Percentiles rank a stretch among this genome's conserved stretches.
Evolutionary conservation across 1,140 invertebrate species (phyloP).

Genomic region (Sipha flava): DNA sequence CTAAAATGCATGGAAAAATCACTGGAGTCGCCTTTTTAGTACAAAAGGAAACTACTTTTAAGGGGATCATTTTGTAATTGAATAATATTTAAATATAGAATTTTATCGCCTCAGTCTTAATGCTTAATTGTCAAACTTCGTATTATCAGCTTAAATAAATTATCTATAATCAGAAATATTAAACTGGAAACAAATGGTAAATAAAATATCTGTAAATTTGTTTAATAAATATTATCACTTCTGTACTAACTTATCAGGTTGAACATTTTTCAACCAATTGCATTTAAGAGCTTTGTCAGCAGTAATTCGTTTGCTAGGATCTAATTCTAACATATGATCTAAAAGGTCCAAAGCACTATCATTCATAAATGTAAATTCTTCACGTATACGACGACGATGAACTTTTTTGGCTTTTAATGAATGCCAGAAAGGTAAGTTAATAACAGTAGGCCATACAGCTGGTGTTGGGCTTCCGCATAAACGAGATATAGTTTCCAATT

Average conservation of each 20-base stretch:
- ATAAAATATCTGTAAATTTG: too few species aligned
- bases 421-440: constrained; percentile 86
- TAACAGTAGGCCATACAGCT: constrained; percentile 96
- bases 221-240: too few species aligned
- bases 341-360: constrained; percentile 79
- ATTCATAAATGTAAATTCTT: constrained; percentile 91
- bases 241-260: constrained; percentile 83
- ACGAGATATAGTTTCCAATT: constrained; percentile 88
- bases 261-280: constrained; percentile 86
- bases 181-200: too few species aligned
- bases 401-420: constrained; percentile 86
- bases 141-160: too few species aligned
- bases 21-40: too few species aligned
- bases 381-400: constrained; percentile 76
- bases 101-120: too few species aligned
- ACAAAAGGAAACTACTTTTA: too few species aligned
- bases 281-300: constrained; percentile 90
- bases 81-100: too few species aligned
- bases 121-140: too few species aligned
- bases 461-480: constrained; percentile 93
- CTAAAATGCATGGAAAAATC: too few species aligned
- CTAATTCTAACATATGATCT: constrained; percentile 93
- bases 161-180: too few species aligned
- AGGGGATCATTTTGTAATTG: too few species aligned
- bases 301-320: constrained; percentile 86